Conservation (phyloP, 2,888 invertebrate genomes). For the Watsonalla cultraria region DNA sequence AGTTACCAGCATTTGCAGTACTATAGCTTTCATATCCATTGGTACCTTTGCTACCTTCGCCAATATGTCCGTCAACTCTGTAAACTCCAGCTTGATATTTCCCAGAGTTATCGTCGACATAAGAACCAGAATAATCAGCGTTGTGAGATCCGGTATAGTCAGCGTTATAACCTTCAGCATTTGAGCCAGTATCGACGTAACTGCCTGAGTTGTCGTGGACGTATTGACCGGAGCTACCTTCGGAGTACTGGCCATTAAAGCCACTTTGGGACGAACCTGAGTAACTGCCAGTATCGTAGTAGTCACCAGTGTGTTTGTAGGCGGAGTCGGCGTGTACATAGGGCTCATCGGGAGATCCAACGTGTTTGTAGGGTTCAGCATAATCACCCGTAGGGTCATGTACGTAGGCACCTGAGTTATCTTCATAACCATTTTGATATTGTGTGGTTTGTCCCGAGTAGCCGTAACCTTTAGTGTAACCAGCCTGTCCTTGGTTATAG, state of each 20-base stretch:
- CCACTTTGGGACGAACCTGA: constrained; percentile 29
- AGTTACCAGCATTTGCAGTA: constrained; percentile 48
- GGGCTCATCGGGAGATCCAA: constrained; percentile 51
- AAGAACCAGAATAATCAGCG: constrained; percentile 21
- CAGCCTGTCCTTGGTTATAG: constrained; percentile 5
- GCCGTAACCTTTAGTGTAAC: neutral
- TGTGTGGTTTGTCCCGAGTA: constrained; percentile 22
- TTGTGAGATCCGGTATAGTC: constrained; percentile 27
- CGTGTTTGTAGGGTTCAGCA: constrained; percentile 63
- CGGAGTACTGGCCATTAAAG: constrained; percentile 20
- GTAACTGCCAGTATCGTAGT: constrained; percentile 44
- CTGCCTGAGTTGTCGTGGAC: constrained; percentile 46
- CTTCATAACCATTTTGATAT: constrained; percentile 44
- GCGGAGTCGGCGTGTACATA: constrained; percentile 51
- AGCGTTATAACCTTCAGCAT: constrained; percentile 21
- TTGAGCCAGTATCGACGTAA: constrained; percentile 25
- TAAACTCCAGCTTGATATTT: constrained; percentile 53
- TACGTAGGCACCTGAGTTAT: constrained; percentile 64
- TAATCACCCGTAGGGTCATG: constrained; percentile 70
- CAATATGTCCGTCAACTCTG: constrained; percentile 48
- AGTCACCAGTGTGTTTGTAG: constrained; percentile 47
- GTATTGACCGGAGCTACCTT: constrained; percentile 38
- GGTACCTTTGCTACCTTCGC: constrained; percentile 21
- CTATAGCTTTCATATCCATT: constrained; percentile 38
- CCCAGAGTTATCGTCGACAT: constrained; percentile 42